Percentiles rank a stretch among this genome's conserved stretches.
Conservation (phyloP, 2,888 invertebrate genomes). For the Lasioglossum pauxillum region DNA sequence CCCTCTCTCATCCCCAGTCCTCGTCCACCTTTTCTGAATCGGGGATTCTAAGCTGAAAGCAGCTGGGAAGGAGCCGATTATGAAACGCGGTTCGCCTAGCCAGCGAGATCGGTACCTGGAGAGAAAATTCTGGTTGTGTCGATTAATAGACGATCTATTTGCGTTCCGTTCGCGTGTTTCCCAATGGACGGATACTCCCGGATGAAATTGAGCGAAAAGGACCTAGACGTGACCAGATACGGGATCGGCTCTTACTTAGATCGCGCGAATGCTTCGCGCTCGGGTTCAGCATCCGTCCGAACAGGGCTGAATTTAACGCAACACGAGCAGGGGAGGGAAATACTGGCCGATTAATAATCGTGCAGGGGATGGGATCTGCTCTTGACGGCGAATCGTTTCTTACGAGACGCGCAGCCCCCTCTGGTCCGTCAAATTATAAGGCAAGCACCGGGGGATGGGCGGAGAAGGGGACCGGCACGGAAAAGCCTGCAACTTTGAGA, state of each 20-base stretch:
- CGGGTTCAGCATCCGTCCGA: not conserved
- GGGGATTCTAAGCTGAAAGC: constrained; percentile 11
- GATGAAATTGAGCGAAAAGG: not conserved
- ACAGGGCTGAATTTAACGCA: constrained; percentile 56
- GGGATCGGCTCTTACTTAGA: not conserved
- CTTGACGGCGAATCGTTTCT: constrained; percentile 71
- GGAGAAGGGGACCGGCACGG: constrained; percentile 45
- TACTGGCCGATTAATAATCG: constrained; percentile 68
- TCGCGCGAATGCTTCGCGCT: not conserved
- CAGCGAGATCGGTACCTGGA: constrained; percentile 64
- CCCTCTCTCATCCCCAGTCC: constrained; percentile 1
- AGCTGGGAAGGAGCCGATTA: constrained; percentile 6
- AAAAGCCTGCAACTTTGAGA: constrained; percentile 71
- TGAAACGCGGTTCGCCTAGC: constrained; percentile 47
- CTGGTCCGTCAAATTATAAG: constrained; percentile 69
- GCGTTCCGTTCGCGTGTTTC: not conserved
- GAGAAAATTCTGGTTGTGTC: constrained; percentile 50
- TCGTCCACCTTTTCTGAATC: not conserved
- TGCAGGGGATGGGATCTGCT: constrained; percentile 62
- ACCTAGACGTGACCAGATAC: not conserved
- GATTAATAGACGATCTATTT: constrained; percentile 60
- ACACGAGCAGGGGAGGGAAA: constrained; percentile 20
- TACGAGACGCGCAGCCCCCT: constrained; percentile 56
- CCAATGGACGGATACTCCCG: constrained; percentile 57
- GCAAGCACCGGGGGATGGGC: constrained; percentile 32